Evolutionary conservation across 2,888 invertebrate genomes (phyloP), one percentile per base, ranked within the genome.

Genomic region (Aplocera efformata): DNA sequence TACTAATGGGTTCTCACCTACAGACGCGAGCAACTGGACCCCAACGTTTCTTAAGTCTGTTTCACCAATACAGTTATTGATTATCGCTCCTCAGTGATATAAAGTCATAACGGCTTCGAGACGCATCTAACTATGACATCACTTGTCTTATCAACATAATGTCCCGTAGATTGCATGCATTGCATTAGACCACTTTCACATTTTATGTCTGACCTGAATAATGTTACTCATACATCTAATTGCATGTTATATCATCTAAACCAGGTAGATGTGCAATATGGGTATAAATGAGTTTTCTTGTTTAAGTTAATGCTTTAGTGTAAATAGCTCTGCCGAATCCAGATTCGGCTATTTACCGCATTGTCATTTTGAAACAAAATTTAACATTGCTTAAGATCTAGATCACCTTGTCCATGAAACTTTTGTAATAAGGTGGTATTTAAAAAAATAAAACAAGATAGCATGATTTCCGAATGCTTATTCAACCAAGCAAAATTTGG

Each of bases 181-280:
- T 35, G 13, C 36, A 32, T 42, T 36, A 29, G 29, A 29, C 25
- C 28, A 43, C 49, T 49, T 45, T 45, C 42, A 45, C 42, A 37
- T 51, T 45, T 54, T 32, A 49, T 29, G 17, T 10, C 35, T 37
- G 46, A 46, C 46, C 38, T 38, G 38, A 42, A 38, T 38, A n/a
- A 24, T 28, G 37, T 34, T 21, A 30, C 9, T 26, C 24, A 25
- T 8, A 27, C 27, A 34, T 36, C 10, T 49, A 44, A 51, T 50
- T 52, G 32, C 44, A 11, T 31, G 44, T 46, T 47, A 44, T 50
- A 42, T 50, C 40, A 54, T 40, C 37, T 30, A 35, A 37, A 46
- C 41, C 38, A 30, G 20, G 40, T 47, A 30, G 20, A 41, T 47
- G 42, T 32, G 51, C 36, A 43, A 43, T 47, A 40, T 29, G 39